phyloP scores from a whole-genome alignment of 2,797 vertebrate genomes.

The Phylloscopus collybita region DNA sequence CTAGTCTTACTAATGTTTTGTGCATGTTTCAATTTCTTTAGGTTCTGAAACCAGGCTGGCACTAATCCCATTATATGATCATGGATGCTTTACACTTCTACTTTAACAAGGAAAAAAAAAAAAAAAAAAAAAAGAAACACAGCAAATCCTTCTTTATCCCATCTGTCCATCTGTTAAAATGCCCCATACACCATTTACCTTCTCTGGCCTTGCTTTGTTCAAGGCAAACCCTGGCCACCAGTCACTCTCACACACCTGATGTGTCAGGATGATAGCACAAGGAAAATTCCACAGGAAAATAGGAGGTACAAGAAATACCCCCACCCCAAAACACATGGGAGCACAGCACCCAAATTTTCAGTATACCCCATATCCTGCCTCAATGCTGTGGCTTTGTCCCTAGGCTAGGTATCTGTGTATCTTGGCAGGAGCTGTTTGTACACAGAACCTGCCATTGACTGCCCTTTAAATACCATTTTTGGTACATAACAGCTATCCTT shows the following conservation, averaged over 20 bases:
- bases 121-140: background rate
- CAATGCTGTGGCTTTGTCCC: background rate
- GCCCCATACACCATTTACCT: background rate
- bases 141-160: background rate
- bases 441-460: background rate
- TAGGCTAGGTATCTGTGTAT: too few species aligned
- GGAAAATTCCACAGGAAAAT: background rate
- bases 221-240: background rate
- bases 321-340: background rate
- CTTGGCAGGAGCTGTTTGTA: background rate
- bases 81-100: background rate
- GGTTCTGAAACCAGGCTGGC: background rate
- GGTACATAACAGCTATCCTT: background rate
- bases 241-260: fast-evolving
- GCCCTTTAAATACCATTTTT: background rate
- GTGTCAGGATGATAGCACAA: background rate
- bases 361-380: background rate
- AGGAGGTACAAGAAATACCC: background rate
- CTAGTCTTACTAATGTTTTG: background rate
- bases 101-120: background rate
- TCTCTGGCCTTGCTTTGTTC: background rate
- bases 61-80: background rate
- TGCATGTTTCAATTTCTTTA: background rate
- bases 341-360: background rate
- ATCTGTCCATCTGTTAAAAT: background rate